A percentile compares a stretch with the other conserved stretches of the same genome.
phyloP scores from a whole-genome alignment of 2,113 vertebrate species.

The Micronycteris hirsuta region DNA sequence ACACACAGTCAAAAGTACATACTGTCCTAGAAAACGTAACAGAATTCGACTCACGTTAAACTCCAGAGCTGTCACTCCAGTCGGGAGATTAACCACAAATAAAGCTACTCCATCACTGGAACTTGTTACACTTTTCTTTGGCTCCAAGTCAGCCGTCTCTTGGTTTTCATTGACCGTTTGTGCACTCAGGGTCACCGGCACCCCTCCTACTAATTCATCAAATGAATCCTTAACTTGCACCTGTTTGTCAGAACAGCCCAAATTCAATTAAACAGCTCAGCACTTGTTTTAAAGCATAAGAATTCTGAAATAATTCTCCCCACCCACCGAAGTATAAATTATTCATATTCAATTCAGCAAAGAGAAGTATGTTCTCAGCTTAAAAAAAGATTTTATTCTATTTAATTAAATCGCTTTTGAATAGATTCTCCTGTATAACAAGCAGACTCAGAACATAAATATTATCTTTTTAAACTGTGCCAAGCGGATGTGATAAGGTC shows the following conservation, averaged over 20 bases:
- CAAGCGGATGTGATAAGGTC: not conserved
- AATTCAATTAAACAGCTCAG: not conserved
- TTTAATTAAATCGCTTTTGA: conserved; percentile 5
- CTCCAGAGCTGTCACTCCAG: conserved; percentile 59
- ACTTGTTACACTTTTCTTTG: conserved; percentile 50
- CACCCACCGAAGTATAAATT: not conserved
- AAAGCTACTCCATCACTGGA: conserved; percentile 80
- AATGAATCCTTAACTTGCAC: conserved; percentile 89
- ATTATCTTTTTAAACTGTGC: not conserved
- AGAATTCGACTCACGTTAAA: conserved; percentile 81
- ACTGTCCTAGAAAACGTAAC: conserved; percentile 6
- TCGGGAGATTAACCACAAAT: conserved; percentile 86
- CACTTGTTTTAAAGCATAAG: conserved; percentile 8
- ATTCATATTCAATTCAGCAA: not conserved
- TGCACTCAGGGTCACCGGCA: conserved; percentile 77
- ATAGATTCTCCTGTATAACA: not conserved
- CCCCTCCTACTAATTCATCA: conserved; percentile 72
- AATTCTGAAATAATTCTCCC: not conserved
- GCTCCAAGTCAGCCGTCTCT: not conserved
- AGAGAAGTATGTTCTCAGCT: not conserved
- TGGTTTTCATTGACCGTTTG: conserved; percentile 40
- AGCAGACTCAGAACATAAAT: not conserved
- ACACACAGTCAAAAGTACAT: conserved; percentile 57
- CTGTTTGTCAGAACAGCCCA: conserved; percentile 75
- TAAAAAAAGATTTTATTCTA: not conserved